Percentiles rank a stretch among this genome's conserved stretches.
Conservation (phyloP, 1,140 invertebrate genomes). For the Neelides sp. region DNA sequence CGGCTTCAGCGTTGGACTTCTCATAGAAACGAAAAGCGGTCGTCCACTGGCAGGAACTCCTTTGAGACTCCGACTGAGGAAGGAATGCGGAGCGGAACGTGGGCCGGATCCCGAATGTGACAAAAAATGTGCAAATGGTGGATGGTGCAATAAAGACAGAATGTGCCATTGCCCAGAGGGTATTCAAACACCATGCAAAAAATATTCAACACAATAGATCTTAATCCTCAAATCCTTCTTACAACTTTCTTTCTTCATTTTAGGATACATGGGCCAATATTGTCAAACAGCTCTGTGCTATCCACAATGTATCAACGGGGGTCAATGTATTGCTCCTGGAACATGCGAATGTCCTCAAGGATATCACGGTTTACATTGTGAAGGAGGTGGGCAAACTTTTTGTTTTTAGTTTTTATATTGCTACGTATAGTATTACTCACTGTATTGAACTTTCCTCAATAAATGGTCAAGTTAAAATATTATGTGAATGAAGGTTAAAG, state of each 20-base stretch:
- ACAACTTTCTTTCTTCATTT: too few relatives aligned
- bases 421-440: too few relatives aligned
- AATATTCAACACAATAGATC: too few relatives aligned
- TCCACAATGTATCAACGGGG: conserved; percentile 82
- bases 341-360: conserved; percentile 63
- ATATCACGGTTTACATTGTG: conserved; percentile 80
- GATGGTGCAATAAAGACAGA: conserved; percentile 64
- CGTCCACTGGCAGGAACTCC: conserved; percentile 74
- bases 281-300: conserved; percentile 79
- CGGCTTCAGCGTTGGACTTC: conserved; percentile 71
- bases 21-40: conserved; percentile 64
- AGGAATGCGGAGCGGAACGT: conserved; percentile 86
- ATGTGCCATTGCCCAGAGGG: conserved; percentile 76
- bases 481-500: too few relatives aligned
- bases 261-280: conserved; percentile 75
- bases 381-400: conserved; percentile 82
- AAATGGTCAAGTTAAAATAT: too few relatives aligned
- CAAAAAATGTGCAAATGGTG: conserved; percentile 68
- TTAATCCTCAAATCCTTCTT: too few relatives aligned
- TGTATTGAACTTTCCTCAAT: too few relatives aligned
- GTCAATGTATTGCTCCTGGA: conserved; percentile 74
- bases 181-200: too few relatives aligned
- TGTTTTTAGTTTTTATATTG: too few relatives aligned
- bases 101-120: conserved; percentile 77
- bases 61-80: conserved; percentile 71